Evolutionary conservation across 1,140 invertebrate genomes (phyloP).

Genomic region (Sipha flava): DNA sequence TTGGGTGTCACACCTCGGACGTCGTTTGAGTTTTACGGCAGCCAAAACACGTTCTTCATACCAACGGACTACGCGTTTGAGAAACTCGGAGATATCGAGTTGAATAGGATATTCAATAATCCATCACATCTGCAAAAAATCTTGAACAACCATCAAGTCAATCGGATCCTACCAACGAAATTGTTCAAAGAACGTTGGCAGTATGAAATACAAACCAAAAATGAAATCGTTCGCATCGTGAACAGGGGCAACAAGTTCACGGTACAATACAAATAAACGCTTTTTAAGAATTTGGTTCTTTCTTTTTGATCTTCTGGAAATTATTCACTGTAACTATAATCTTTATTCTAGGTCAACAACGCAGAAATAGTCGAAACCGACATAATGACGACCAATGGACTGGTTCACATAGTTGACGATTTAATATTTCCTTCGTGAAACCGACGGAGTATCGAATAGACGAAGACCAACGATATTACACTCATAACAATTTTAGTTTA

Average conservation of each 20-base stretch:
- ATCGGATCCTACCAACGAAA: neutral
- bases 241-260: neutral
- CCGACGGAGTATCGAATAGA: neutral
- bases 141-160: neutral
- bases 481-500: too few species aligned
- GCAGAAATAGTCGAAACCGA: constrained; percentile 46
- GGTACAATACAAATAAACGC: neutral
- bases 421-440: constrained; percentile 41
- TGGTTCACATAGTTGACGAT: constrained; percentile 52
- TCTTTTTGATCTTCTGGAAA: too few species aligned
- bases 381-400: constrained; percentile 50
- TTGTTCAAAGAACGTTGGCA: neutral
- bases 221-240: neutral
- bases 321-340: neutral
- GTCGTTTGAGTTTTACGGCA: neutral
- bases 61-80: neutral
- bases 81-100: neutral
- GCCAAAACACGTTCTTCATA: neutral
- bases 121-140: neutral
- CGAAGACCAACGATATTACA: neutral
- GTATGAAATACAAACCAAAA: neutral
- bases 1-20: neutral
- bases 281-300: too few species aligned
- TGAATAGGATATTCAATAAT: neutral
- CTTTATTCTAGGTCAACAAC: constrained; percentile 42